A percentile compares a stretch with the other conserved stretches of the same genome.
Conservation (phyloP, 2,113 vertebrate species). For the Rhipidura dahli region DNA sequence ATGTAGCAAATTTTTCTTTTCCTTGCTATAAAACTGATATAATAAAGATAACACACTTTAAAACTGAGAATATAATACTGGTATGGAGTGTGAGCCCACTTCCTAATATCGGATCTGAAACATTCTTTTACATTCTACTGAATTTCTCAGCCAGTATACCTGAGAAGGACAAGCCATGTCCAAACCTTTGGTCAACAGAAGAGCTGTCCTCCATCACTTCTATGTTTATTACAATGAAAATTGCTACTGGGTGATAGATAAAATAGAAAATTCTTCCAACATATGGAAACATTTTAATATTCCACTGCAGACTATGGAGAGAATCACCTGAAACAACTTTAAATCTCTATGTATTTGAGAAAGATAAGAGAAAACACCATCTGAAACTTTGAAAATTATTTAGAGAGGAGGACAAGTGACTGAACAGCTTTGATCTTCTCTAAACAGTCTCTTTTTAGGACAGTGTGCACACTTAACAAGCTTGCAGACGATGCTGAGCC, state of each 20-base stretch:
- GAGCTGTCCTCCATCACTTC: neutral
- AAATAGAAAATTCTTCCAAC: neutral
- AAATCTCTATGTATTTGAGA: neutral
- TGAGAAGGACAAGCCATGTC: neutral
- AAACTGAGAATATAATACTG: neutral
- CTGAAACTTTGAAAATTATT: neutral
- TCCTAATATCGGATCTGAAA: neutral
- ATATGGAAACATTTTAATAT: neutral
- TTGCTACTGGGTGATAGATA: neutral
- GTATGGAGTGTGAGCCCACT: neutral
- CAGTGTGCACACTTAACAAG: accelerated
- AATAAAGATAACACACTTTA: neutral
- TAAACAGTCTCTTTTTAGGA: neutral
- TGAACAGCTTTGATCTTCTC: neutral
- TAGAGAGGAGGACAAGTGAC: neutral
- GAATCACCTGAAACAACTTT: neutral
- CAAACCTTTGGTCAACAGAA: neutral
- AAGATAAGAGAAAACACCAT: neutral
- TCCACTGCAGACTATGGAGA: neutral
- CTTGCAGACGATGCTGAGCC: neutral
- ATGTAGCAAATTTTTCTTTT: neutral
- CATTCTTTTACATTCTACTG: neutral
- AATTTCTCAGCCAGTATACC: neutral
- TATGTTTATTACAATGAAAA: neutral
- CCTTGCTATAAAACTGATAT: neutral